phyloP scores from a whole-genome alignment of 2,888 invertebrate genomes.

The Caenorhabditis sp. region DNA sequence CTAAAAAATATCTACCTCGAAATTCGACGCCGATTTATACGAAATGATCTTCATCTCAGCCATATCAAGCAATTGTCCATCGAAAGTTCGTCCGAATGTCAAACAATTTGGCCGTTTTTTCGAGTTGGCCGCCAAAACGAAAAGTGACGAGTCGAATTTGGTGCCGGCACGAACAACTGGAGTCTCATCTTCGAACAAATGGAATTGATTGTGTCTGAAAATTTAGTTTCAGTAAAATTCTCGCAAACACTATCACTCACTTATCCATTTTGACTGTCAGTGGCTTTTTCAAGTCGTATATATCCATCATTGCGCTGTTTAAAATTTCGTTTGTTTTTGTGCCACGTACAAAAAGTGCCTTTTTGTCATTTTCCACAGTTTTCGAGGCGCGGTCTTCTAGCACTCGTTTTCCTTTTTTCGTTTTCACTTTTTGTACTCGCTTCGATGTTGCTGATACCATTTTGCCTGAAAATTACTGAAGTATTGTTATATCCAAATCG shows the following conservation, averaged over 20 bases:
- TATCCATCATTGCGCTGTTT: constrained; percentile 82
- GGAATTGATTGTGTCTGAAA: constrained; percentile 77
- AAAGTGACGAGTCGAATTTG: constrained; percentile 88
- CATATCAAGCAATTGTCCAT: constrained; percentile 91
- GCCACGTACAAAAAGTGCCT: constrained; percentile 74
- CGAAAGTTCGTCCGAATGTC: constrained; percentile 80
- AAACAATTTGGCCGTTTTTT: constrained; percentile 78
- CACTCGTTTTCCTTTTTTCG: constrained; percentile 48
- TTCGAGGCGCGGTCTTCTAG: constrained; percentile 50
- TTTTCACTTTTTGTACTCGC: constrained; percentile 44
- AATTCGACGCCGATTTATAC: constrained; percentile 77
- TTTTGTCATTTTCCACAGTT: constrained; percentile 47
- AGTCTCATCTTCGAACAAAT: constrained; percentile 89
- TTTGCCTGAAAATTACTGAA: neutral
- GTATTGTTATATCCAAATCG: too few species aligned
- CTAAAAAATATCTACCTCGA: constrained; percentile 47
- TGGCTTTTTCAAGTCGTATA: constrained; percentile 67
- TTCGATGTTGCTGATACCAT: constrained; percentile 10
- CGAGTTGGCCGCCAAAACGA: constrained; percentile 87
- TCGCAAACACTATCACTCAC: constrained; percentile 27
- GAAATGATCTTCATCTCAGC: constrained; percentile 89
- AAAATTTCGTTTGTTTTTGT: constrained; percentile 77
- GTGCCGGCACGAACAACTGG: constrained; percentile 78
- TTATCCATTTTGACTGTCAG: constrained; percentile 60
- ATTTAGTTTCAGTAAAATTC: neutral